Evolutionary conservation across 1,140 invertebrate species (phyloP).

Genomic region (Drosophila nebulosa): DNA sequence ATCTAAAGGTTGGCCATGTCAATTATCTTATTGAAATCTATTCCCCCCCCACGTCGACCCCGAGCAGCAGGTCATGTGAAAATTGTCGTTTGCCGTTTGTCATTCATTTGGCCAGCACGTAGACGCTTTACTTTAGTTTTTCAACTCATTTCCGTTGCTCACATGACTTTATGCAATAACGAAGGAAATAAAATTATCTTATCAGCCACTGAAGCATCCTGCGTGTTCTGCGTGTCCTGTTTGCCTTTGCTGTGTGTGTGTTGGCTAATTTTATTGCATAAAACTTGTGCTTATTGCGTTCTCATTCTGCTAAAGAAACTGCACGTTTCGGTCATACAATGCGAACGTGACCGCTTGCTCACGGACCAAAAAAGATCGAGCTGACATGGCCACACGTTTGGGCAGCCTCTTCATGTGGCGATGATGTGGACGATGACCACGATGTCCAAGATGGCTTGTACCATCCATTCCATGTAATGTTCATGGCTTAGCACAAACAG

Average conservation of each 20-base stretch:
- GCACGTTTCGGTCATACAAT: conserved; percentile 72
- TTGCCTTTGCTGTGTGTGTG: conserved; percentile 22
- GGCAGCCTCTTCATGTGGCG: conserved; percentile 2
- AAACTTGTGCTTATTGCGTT: conserved; percentile 72
- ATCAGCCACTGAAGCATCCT: conserved; percentile 64
- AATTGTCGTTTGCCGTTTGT: background rate
- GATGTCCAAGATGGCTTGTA: conserved; percentile 34
- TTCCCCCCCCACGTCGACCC: conserved; percentile 9
- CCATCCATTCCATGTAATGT: conserved; percentile 65
- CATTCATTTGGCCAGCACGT: conserved; percentile 36
- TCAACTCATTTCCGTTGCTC: conserved; percentile 73
- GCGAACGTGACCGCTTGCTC: conserved; percentile 67
- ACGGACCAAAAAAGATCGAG: conserved; percentile 39
- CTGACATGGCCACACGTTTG: conserved; percentile 21
- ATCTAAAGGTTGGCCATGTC: conserved; percentile 23
- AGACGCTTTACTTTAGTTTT: conserved; percentile 62
- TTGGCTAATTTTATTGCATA: conserved; percentile 74
- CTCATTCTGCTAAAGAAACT: conserved; percentile 45
- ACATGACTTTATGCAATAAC: conserved; percentile 79
- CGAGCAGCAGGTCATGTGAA: background rate
- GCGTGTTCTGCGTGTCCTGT: conserved; percentile 38
- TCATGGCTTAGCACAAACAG: conserved; percentile 44
- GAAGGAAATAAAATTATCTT: conserved; percentile 75
- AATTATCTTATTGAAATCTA: conserved; percentile 68
- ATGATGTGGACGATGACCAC: conserved; percentile 21